phyloP scores from a whole-genome alignment of 2,888 invertebrate genomes.

The Aphidius colemani region DNA sequence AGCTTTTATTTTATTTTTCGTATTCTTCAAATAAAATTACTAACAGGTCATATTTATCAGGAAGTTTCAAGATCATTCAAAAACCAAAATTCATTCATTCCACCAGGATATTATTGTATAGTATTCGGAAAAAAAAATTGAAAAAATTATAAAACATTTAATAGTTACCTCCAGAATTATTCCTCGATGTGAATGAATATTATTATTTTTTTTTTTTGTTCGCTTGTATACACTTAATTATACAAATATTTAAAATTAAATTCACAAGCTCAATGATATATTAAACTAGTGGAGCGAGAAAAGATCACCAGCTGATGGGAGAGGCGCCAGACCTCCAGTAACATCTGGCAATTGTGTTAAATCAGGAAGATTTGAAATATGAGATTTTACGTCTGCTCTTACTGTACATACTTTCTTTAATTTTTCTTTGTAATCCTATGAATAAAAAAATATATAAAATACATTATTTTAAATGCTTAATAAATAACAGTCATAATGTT shows the following conservation, averaged over 20 bases:
- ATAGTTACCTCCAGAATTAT: background rate
- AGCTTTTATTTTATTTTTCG: too few species aligned
- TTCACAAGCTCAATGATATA: slow-evolving; percentile 2
- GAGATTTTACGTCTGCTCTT: slow-evolving; percentile 86
- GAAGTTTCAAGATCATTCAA: too few species aligned
- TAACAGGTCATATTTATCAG: too few species aligned
- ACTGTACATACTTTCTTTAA: slow-evolving; percentile 85
- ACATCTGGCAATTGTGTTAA: slow-evolving; percentile 90
- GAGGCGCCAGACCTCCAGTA: slow-evolving; percentile 87
- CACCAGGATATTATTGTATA: too few species aligned
- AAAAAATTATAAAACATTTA: background rate
- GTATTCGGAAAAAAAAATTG: too few species aligned
- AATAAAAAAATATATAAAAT: slow-evolving; percentile 7
- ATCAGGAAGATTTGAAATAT: slow-evolving; percentile 92
- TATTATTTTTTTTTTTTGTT: slow-evolving; percentile 3
- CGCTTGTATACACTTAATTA: background rate
- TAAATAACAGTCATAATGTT: background rate
- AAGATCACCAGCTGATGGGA: slow-evolving; percentile 94
- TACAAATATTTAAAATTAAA: too few species aligned
- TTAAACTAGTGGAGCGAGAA: slow-evolving; percentile 71
- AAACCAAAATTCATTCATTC: too few species aligned
- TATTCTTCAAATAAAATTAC: too few species aligned
- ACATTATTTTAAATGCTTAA: background rate
- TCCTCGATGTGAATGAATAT: slow-evolving; percentile 14
- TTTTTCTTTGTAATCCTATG: slow-evolving; percentile 90